These are phyloP conservation scores for Drosophila equinoxialis DNA, from an alignment of 1,140 invertebrate species.

Conservation along the genomic window DNA sequence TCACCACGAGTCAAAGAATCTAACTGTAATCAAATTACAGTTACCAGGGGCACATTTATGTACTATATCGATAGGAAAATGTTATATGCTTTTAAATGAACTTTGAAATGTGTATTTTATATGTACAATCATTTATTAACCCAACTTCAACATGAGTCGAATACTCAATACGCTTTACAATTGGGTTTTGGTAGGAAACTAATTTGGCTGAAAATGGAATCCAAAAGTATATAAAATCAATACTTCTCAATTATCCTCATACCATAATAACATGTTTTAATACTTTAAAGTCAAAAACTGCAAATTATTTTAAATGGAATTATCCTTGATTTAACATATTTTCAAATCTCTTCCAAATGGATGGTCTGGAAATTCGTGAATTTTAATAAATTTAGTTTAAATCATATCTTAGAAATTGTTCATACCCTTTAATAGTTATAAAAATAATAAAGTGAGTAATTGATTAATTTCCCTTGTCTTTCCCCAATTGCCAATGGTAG, in stretches of 20 bases:
- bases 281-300: no score
- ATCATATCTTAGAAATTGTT: background rate
- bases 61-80: constrained; percentile 32
- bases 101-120: constrained; percentile 46
- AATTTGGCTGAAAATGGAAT: no score
- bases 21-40: constrained; percentile 43
- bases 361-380: no score
- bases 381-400: no score
- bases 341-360: no score
- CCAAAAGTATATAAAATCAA: no score
- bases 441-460: constrained; percentile 54
- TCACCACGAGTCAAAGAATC: constrained; percentile 22
- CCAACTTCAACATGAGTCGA: background rate
- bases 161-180: background rate
- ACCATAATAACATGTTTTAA: no score
- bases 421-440: constrained; percentile 1
- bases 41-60: constrained; percentile 32
- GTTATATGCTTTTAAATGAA: constrained; percentile 44
- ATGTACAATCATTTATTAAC: background rate
- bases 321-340: no score
- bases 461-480: constrained; percentile 19
- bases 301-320: no score
- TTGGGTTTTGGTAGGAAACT: no score
- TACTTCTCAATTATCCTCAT: no score
- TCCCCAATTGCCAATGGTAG: constrained; percentile 4